These are phyloP conservation scores for Drosophila nigromelanica DNA, from an alignment of 1,140 invertebrate genomes.

Conservation along the genomic window DNA sequence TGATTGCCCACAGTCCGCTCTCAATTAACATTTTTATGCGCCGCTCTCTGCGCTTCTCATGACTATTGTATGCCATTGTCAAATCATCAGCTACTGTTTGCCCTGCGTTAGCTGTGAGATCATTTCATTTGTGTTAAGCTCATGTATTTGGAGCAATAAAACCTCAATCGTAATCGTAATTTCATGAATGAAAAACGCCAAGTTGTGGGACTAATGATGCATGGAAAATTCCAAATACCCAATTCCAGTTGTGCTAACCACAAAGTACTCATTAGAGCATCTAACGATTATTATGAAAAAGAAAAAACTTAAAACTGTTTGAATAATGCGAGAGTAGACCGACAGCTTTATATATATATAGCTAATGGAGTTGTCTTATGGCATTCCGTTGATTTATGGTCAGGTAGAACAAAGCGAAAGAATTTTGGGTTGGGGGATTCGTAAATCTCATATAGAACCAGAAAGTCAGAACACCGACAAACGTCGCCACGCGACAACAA, in stretches of 20 bases:
- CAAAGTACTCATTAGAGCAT: slow-evolving; percentile 51
- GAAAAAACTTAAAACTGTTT: slow-evolving; percentile 12
- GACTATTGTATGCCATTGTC: neutral
- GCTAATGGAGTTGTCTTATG: slow-evolving; percentile 17
- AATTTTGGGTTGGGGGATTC: neutral
- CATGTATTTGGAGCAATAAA: slow-evolving; percentile 3
- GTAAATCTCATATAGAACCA: slow-evolving; percentile 3
- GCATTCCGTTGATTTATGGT: slow-evolving; percentile 37
- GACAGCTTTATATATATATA: slow-evolving; percentile 8
- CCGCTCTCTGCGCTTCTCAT: slow-evolving; percentile 12
- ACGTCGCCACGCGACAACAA: slow-evolving; percentile 40
- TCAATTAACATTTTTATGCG: neutral
- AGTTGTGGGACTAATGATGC: slow-evolving; percentile 46
- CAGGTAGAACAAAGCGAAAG: slow-evolving; percentile 7
- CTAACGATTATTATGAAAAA: slow-evolving; percentile 7
- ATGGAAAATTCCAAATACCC: slow-evolving; percentile 22
- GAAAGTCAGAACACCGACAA: slow-evolving; percentile 34
- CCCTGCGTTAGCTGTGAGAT: neutral
- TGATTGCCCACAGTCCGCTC: neutral
- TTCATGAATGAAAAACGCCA: slow-evolving; percentile 29
- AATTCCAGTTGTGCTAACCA: slow-evolving; percentile 23
- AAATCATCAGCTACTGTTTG: slow-evolving; percentile 36
- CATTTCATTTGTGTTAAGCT: slow-evolving; percentile 24
- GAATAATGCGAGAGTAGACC: slow-evolving; percentile 30
- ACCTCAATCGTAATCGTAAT: slow-evolving; percentile 10